Base-by-base conservation (phyloP, 2,888 invertebrate species). In the Holacanthella duospinosa region DNA sequence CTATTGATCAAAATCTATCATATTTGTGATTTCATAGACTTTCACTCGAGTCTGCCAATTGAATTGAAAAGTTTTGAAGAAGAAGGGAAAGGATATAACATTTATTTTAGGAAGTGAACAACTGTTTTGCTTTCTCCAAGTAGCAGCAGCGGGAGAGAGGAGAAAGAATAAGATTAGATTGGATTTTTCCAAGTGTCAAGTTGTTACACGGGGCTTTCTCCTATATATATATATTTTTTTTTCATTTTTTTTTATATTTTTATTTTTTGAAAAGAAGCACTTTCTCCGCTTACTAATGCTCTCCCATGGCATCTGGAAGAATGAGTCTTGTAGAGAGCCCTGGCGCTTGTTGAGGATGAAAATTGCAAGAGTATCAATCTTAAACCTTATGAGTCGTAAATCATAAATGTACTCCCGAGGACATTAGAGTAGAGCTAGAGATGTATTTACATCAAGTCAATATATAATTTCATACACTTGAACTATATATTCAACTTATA, bases 121-220 rank as follows among this genome's bases (percentile, higher is more conserved):
- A n/a, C n/a, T n/a, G n/a, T 36, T 36, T 36, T 36, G 36, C 36
- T 36, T 36, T 36, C 9, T 36, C 36, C 9, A 21, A 48, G 21
- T 21, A 48, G 4, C 6, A 36, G 36, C 36, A 36, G 36, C 36
- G 36, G 36, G 36, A 48, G 19, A 48, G 48, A 21, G n/a, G 48
- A 21, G 48, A 48, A 48, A 21, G 48, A 48, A 21, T 48, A 58
- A 62, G 62, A 62, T 62, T 62, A 62, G 62, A 62, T 62, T 62
- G 62, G 62, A 62, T 62, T 62, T 62, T 55, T 21, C 29, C 24
- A 56, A 62, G 62, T 62, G 62, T 62, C 62, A 62, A 62, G 62
- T 62, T 62, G 62, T 58, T 62, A 62, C 62, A 62, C 58, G 58
- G 57, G 29, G 53, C 48, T 58, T 62, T 62, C 62, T 61, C 54